A percentile compares a stretch with the other conserved stretches of the same genome.
Evolutionary conservation across 2,113 vertebrate species (phyloP).

Genomic region (Lathamus discolor): DNA sequence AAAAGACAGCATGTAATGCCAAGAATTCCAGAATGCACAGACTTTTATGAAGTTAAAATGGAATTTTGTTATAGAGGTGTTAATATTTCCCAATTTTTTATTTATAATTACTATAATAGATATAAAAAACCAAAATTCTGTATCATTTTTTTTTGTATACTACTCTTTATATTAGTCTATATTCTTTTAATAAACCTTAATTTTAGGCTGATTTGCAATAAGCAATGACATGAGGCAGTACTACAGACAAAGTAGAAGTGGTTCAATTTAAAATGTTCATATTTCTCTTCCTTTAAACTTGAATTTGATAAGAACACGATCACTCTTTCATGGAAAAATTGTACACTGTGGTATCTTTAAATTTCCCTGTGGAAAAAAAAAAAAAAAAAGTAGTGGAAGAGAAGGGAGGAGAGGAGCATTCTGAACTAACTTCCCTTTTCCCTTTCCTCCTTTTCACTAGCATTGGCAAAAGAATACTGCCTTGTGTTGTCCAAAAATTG

Average conservation of each 20-base stretch:
- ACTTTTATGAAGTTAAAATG: neutral
- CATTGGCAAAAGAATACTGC: neutral
- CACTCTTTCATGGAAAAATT: neutral
- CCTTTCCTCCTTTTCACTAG: neutral
- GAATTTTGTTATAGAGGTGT: neutral
- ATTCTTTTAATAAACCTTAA: neutral
- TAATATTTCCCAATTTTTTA: neutral
- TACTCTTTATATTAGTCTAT: neutral
- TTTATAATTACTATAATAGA: neutral
- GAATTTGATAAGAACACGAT: neutral
- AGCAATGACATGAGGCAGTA: neutral
- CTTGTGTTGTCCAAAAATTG: neutral
- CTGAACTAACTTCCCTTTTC: neutral
- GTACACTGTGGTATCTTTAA: neutral
- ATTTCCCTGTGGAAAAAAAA: neutral
- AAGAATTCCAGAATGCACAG: neutral
- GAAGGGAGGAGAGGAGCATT: rapidly evolving
- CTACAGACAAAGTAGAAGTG: neutral
- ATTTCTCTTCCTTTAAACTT: neutral
- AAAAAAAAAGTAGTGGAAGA: rapidly evolving
- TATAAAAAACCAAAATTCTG: neutral
- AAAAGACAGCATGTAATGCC: neutral
- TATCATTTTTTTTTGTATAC: neutral
- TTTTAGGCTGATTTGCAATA: neutral
- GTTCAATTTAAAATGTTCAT: neutral